Base-by-base conservation (phyloP, 2,888 invertebrate genomes). In the Hanleya hanleyi region DNA sequence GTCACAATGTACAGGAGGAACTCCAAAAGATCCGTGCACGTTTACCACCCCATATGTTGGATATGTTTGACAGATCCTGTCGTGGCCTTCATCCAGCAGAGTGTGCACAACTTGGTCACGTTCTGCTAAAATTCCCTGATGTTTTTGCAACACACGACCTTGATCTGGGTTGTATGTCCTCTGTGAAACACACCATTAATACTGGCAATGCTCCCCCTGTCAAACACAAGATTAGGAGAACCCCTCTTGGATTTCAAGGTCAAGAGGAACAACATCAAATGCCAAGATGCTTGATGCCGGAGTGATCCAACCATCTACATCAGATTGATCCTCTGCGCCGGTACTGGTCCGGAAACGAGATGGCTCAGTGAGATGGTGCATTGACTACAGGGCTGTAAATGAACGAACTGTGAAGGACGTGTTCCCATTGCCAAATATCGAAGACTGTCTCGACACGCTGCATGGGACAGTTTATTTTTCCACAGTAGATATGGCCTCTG, bases 201-300 rank as follows among this genome's bases (percentile, higher is more conserved):
- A 9, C 51, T n/a, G 51, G 51, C n/a, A n/a, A 12, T 51, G 12
- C 51, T 22, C 7, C n/a, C 22, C 51, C 51, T n/a, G 26, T 51
- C 22, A 51, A 26, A 51, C 51, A 51, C 12, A 12, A 12, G 22
- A 22, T 22, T 22, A 51, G 51, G 22, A 12, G 51, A 51, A 12
- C 51, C 7, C 51, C 51, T 7, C 51, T 51, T 7, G 51, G 7
- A 7, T 51, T 51, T 51, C 51, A 51, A 22, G 26, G 6, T 9
- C n/a, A 51, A 22, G 51, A 18, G 51, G 51, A 51, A 51, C 7
- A 12, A 51, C 51, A 51, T 22, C 22, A n/a, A n/a, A n/a, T 12
- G n/a, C 12, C 7, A 51, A 51, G 26, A 51, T 51, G 51, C 51
- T 51, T 51, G 51, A 51, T 51, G 51, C 51, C 7, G 51, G 51